Conservation (phyloP, 2,113 vertebrate species). For the Erpornis zantholeuca region DNA sequence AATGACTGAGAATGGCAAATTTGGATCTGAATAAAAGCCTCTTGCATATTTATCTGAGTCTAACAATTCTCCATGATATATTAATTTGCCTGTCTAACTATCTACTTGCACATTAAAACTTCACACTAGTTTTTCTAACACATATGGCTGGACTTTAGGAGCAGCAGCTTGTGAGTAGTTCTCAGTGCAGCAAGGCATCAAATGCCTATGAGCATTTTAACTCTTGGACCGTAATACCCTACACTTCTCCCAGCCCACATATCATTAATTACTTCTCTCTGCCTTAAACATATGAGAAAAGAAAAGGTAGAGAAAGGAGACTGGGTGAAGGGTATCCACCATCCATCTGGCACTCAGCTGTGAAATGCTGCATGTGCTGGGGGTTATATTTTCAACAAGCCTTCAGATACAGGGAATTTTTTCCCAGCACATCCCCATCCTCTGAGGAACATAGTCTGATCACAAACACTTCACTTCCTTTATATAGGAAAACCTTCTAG, state of each 20-base stretch:
- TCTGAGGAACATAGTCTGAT: background rate
- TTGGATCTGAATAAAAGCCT: background rate
- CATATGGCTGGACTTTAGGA: background rate
- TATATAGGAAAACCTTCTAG: background rate
- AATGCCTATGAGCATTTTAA: background rate
- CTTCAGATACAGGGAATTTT: background rate
- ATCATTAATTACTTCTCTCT: background rate
- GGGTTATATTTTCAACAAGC: background rate
- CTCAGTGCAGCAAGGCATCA: background rate
- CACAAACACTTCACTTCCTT: background rate
- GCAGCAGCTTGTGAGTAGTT: background rate
- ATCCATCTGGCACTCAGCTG: background rate
- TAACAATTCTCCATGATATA: slow-evolving; percentile 20
- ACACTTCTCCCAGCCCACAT: background rate
- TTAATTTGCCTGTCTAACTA: slow-evolving; percentile 3
- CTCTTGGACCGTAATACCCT: background rate
- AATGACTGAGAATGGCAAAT: background rate
- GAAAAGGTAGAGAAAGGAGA: background rate
- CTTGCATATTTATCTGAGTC: background rate
- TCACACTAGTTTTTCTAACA: background rate
- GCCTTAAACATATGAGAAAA: background rate
- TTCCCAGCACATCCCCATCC: background rate
- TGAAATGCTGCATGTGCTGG: background rate
- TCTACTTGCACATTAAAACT: background rate
- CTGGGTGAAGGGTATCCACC: background rate